Base-by-base conservation (phyloP, 2,113 vertebrate genomes). In the Halcyon malimbica region DNA sequence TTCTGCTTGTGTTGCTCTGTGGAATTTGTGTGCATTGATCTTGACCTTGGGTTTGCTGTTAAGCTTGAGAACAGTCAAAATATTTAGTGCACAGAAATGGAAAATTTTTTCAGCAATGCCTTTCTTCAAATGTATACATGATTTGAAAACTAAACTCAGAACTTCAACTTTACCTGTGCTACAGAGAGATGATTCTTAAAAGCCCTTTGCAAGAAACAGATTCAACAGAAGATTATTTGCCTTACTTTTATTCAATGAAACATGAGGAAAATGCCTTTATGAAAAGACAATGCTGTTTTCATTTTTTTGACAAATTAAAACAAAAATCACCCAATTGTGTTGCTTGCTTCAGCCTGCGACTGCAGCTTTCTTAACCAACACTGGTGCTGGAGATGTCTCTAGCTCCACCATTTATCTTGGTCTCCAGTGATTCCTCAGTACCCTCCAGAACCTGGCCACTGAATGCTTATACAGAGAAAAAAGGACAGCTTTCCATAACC, bases 1-100 rank as follows among this genome's bases (percentile, higher is more conserved):
- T 96, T 96, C 85, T 96, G 83, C 92, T 89, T 87, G 76, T 93
- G 68, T 90, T 95, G 73, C 56, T 95, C 73, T 60, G 83, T 75
- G 92, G 95, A 95, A 95, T 95, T 95, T 37, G 6, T 44, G 39
- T 37, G 15, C 3, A 1, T 76, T 92, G 60, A 44, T 93, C 65
- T 81, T 93, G 88, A 95, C 92, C 76, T 96, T 96, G 80, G 56
- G 60, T 78, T 93, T 90, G 8, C 51, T 67, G 50, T 59, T 84
- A 71, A 81, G 11, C 51, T 80, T 70, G 46, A 60, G 56, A 93
- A 70, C 4, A 1, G 15, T 68, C 29, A 60, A 90, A 90, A 78
- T 60, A 67, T 23, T 67, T 84, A 59, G 18, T 13, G 7, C 23
- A 56, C 26, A 60, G 33, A 75, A 90, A 68, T 42, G 10, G 26